Conservation (phyloP, 1,140 invertebrate genomes). For the Drosophila jambulina region DNA sequence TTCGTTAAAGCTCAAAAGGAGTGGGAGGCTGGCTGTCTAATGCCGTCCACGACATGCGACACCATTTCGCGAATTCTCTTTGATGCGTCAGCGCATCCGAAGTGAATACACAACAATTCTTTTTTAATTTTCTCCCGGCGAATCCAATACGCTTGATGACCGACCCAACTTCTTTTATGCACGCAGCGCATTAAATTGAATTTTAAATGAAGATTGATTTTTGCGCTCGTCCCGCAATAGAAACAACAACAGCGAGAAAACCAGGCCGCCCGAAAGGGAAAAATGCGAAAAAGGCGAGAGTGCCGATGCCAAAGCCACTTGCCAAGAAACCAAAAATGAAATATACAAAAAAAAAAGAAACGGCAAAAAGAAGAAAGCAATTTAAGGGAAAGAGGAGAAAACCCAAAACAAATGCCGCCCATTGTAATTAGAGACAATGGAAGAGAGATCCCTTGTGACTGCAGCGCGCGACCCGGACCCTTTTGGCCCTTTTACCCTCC, state of each 20-base stretch:
- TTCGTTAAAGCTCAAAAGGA: not conserved
- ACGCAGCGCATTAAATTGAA: conserved; percentile 74
- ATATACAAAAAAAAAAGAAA: conserved; percentile 29
- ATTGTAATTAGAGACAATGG: conserved; percentile 81
- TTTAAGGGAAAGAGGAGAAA: conserved; percentile 38
- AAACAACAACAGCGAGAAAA: conserved; percentile 2
- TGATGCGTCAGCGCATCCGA: conserved; percentile 47
- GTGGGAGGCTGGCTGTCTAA: conserved; percentile 1
- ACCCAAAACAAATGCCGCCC: conserved; percentile 69
- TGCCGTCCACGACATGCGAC: conserved; percentile 36
- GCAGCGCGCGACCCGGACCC: conserved; percentile 67
- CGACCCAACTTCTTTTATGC: conserved; percentile 60
- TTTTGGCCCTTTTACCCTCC: conserved; percentile 49
- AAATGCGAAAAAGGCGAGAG: conserved; percentile 25
- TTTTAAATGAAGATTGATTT: conserved; percentile 83
- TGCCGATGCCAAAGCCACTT: conserved; percentile 54
- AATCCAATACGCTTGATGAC: conserved; percentile 60
- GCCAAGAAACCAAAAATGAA: conserved; percentile 56
- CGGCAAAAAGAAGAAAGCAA: conserved; percentile 15
- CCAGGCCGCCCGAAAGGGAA: conserved; percentile 2
- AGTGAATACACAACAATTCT: conserved; percentile 29
- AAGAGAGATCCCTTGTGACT: conserved; percentile 48
- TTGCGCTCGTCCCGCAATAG: conserved; percentile 47
- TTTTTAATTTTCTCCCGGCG: conserved; percentile 49
- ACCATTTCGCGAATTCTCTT: conserved; percentile 42